These are phyloP conservation scores for Phycodurus eques DNA, from an alignment of 2,113 vertebrate species.

Conservation along the genomic window DNA sequence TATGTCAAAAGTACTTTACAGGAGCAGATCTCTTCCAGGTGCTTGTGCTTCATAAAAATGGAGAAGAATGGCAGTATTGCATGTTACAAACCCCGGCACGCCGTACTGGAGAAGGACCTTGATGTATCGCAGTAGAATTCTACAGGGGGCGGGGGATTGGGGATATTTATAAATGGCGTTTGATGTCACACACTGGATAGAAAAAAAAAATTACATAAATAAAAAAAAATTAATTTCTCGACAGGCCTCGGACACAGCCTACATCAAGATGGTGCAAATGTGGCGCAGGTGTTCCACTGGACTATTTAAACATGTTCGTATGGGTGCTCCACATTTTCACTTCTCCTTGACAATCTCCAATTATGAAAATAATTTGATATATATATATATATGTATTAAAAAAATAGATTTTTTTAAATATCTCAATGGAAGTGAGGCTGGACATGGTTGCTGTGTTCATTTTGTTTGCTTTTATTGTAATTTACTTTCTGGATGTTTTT, in stretches of 20 bases:
- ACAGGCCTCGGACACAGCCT: slow-evolving; percentile 60
- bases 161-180: slow-evolving; percentile 64
- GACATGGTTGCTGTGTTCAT: slow-evolving; percentile 26
- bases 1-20: slow-evolving; percentile 14
- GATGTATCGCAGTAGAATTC: slow-evolving; percentile 1
- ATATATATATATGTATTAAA: too few species aligned
- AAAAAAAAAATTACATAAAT: slow-evolving; percentile 16
- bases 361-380: not conserved
- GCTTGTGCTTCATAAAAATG: slow-evolving; percentile 16
- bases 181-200: slow-evolving; percentile 74
- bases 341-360: slow-evolving; percentile 10
- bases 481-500: slow-evolving; percentile 42
- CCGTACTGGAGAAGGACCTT: slow-evolving; percentile 1
- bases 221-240: slow-evolving; percentile 18
- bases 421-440: slow-evolving; percentile 19
- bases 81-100: slow-evolving; percentile 7
- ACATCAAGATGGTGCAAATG: slow-evolving; percentile 57
- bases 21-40: slow-evolving; percentile 51
- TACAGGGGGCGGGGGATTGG: not conserved
- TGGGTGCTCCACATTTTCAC: slow-evolving; percentile 64
- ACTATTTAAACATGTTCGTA: slow-evolving; percentile 62
- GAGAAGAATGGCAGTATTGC: not conserved
- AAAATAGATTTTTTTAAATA: slow-evolving; percentile 18
- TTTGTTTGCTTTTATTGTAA: slow-evolving; percentile 48
- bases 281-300: slow-evolving; percentile 67